Evolutionary conservation across 2,113 vertebrate genomes (phyloP).

Genomic region (Corythaixoides concolor): DNA sequence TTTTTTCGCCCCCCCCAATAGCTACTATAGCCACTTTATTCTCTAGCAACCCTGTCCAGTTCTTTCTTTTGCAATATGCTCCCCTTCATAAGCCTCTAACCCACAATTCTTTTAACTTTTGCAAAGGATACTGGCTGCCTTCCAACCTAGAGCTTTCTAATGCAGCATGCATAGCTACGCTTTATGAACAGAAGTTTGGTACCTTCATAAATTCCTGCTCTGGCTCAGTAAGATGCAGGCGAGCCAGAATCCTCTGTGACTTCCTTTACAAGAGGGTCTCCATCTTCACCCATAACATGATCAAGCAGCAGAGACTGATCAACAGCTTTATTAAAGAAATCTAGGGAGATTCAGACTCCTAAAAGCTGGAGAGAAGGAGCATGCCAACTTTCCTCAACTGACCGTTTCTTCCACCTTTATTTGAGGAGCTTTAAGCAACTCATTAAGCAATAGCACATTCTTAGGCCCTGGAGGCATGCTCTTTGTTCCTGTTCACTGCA

Average conservation of each 20-base stretch:
- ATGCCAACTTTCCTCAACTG: not conserved
- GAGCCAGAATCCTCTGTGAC: not conserved
- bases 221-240: not conserved
- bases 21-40: not conserved
- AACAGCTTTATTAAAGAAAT: not conserved
- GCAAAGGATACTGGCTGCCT: not conserved
- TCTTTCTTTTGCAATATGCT: not conserved
- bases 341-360: not conserved
- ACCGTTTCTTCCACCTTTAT: not conserved
- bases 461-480: not conserved
- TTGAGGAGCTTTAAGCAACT: not conserved
- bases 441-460: not conserved
- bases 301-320: not conserved
- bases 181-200: not conserved
- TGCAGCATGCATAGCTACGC: not conserved
- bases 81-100: not conserved
- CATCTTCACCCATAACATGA: not conserved
- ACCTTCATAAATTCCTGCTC: not conserved
- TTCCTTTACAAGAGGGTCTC: not conserved
- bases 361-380: not conserved
- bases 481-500: not conserved
- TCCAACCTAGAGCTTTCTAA: not conserved
- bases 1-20: fast-evolving
- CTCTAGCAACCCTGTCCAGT: not conserved
- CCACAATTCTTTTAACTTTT: not conserved